Conservation (phyloP, 2,797 vertebrate species). For the Acanthiza pusilla region DNA sequence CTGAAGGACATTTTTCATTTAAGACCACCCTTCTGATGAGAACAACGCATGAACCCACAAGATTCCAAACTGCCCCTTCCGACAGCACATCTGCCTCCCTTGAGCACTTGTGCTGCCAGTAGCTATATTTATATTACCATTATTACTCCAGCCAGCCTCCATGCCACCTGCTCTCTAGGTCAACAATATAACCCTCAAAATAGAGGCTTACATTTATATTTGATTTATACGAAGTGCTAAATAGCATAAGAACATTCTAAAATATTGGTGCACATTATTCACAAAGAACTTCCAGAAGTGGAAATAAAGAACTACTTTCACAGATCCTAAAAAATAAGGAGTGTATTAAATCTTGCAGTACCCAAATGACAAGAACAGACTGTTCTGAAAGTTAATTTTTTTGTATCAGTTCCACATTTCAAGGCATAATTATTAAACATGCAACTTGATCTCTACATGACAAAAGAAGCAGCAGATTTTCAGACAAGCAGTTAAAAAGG, state of each 20-base stretch:
- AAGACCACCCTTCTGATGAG: not conserved
- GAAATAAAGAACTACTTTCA: conserved; percentile 1
- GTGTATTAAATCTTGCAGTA: not conserved
- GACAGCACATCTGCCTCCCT: not conserved
- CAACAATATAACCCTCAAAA: conserved; percentile 6
- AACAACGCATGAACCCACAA: not conserved
- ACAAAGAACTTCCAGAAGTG: not conserved
- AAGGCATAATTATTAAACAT: conserved; percentile 29
- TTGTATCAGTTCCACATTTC: not conserved
- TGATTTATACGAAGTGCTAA: conserved; percentile 4
- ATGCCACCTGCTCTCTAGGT: conserved; percentile 16
- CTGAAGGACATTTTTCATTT: not conserved
- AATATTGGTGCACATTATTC: not conserved
- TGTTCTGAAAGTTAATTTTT: conserved; percentile 28
- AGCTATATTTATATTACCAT: not conserved
- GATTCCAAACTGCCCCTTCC: not conserved
- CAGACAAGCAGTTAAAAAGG: not conserved
- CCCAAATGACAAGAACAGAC: conserved; percentile 28
- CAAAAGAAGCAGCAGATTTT: conserved; percentile 39
- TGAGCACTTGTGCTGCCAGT: not conserved
- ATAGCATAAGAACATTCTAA: not conserved
- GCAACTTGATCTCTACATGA: conserved; percentile 2
- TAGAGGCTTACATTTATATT: not conserved
- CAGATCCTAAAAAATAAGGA: not conserved
- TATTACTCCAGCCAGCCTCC: not conserved